Evolutionary conservation across 92 coral and sea anemone species (phyloP).

Genomic region (Micromussa lordhowensis): DNA sequence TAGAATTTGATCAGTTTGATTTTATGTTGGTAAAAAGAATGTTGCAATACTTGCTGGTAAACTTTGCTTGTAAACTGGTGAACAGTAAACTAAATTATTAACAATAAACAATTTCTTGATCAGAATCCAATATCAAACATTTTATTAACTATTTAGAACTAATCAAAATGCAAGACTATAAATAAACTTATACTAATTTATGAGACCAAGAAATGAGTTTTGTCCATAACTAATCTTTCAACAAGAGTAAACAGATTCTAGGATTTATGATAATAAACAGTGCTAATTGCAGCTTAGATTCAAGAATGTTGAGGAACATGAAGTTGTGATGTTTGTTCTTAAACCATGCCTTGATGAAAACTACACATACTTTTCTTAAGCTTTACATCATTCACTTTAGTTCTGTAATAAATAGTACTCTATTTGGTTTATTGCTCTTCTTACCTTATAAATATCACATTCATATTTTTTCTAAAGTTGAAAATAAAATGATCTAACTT

Average conservation of each 20-base stretch:
- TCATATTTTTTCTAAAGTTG: constrained; percentile 12
- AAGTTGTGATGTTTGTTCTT: not conserved
- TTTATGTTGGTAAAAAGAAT: not conserved
- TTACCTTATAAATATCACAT: constrained; percentile 19
- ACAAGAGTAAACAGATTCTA: not conserved
- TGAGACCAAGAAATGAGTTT: not conserved
- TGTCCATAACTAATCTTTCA: not conserved
- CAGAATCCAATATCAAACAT: not conserved
- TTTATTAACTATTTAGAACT: not conserved
- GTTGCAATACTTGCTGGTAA: not conserved
- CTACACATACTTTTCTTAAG: not conserved
- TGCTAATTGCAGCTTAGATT: not conserved
- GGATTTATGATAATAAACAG: not conserved
- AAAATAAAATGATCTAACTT: not conserved
- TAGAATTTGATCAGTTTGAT: not conserved
- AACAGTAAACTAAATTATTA: not conserved
- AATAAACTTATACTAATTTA: not conserved
- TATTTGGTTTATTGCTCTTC: not conserved
- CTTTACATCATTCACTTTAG: not conserved
- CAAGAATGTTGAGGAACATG: not conserved
- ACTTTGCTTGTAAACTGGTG: not conserved
- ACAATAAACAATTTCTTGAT: not conserved
- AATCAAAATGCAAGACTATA: not conserved
- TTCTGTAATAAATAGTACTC: constrained; percentile 41
- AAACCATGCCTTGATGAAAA: not conserved